phyloP scores from a whole-genome alignment of 2,888 invertebrate species.

The Aspidiotus rigidus region DNA sequence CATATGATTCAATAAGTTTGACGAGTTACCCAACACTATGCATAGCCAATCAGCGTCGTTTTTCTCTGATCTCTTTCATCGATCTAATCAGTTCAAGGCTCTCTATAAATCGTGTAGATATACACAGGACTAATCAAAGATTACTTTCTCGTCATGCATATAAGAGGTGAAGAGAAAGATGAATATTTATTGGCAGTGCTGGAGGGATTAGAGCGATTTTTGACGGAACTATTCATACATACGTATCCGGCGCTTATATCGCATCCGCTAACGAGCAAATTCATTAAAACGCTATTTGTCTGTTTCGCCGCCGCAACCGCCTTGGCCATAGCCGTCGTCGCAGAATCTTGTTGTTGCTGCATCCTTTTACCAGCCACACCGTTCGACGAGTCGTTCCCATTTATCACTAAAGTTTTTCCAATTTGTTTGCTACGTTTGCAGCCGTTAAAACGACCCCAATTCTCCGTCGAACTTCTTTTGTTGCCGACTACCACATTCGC shows the following conservation, averaged over 20 bases:
- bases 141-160: conserved; percentile 2
- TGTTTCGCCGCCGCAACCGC: conserved; percentile 43
- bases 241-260: conserved; percentile 88
- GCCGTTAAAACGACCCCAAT: conserved; percentile 10
- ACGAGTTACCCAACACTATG: too few relatives aligned
- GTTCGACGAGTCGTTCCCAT: background rate
- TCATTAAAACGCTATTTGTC: conserved; percentile 79
- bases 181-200: conserved; percentile 16
- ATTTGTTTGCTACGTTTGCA: conserved; percentile 29
- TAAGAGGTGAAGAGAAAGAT: background rate
- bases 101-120: too few relatives aligned
- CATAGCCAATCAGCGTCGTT: too few relatives aligned
- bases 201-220: conserved; percentile 24
- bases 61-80: too few relatives aligned
- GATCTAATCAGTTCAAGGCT: too few relatives aligned
- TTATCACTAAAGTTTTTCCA: conserved; percentile 6
- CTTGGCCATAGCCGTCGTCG: conserved; percentile 19
- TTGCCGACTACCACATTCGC: conserved; percentile 9
- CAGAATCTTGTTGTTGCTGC: conserved; percentile 16
- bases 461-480: conserved; percentile 22
- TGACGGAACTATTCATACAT: conserved; percentile 45
- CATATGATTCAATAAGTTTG: too few relatives aligned
- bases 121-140: background rate
- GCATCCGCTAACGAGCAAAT: conserved; percentile 89
- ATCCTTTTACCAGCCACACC: conserved; percentile 16